These are phyloP conservation scores for Neuroterus valhalla DNA, from an alignment of 1,140 invertebrate genomes.

Conservation along the genomic window DNA sequence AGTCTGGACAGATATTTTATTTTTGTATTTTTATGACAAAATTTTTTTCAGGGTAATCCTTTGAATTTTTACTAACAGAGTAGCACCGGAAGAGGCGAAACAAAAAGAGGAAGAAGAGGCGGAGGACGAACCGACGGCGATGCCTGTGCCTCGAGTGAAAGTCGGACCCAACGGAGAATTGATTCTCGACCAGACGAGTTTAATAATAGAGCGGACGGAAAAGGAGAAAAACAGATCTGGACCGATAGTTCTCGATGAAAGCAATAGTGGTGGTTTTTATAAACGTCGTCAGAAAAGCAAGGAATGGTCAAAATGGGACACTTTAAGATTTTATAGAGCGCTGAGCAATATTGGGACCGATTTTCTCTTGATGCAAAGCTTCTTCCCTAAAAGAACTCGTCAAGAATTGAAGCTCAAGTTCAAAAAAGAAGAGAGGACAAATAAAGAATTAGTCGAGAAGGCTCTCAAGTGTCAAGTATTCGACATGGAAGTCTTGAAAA, in stretches of 20 bases:
- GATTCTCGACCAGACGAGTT: constrained; percentile 90
- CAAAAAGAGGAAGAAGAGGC: constrained; percentile 65
- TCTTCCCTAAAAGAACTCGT: constrained; percentile 87
- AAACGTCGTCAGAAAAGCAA: constrained; percentile 78
- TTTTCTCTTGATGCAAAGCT: constrained; percentile 88
- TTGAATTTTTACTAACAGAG: not conserved
- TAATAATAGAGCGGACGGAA: constrained; percentile 86
- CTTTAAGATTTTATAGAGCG: constrained; percentile 90
- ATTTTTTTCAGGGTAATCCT: not conserved
- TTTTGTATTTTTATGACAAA: constrained; percentile 24
- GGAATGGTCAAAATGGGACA: constrained; percentile 83
- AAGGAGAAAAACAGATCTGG: constrained; percentile 79
- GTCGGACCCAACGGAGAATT: constrained; percentile 91
- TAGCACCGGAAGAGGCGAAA: constrained; percentile 35
- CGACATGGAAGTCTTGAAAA: constrained; percentile 73
- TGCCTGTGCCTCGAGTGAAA: constrained; percentile 90
- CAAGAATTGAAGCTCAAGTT: constrained; percentile 89
- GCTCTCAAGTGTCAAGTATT: constrained; percentile 76
- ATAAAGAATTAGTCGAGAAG: constrained; percentile 76
- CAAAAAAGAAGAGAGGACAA: constrained; percentile 80
- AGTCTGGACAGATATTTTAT: constrained; percentile 59
- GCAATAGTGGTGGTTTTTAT: constrained; percentile 80
- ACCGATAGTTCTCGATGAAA: constrained; percentile 80
- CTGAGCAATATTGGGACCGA: constrained; percentile 91
- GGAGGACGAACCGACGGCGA: constrained; percentile 72